A percentile compares a stretch with the other conserved stretches of the same genome.
Conservation (phyloP, 2,797 vertebrate genomes). For the Nannoperca obscura region DNA sequence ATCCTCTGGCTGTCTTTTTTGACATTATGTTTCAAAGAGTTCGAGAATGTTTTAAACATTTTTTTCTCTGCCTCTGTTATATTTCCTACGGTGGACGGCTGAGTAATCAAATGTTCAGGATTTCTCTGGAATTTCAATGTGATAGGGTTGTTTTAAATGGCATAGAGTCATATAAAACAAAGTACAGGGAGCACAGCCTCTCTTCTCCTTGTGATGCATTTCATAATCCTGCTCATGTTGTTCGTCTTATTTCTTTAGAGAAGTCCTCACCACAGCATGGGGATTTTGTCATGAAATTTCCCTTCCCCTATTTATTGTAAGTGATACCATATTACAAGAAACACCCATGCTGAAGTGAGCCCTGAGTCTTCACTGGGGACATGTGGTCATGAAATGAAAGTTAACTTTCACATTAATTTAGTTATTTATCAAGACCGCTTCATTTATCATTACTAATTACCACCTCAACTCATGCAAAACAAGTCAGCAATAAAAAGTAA, state of each 20-base stretch:
- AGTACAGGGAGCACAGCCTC: neutral
- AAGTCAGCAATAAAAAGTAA: neutral
- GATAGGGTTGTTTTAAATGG: conserved; percentile 57
- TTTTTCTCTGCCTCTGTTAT: conserved; percentile 25
- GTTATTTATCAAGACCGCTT: neutral
- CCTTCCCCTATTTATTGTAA: conserved; percentile 42
- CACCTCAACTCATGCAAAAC: neutral
- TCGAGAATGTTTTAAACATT: too few species aligned
- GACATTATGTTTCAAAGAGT: too few species aligned
- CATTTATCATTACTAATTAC: neutral
- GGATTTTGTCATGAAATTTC: conserved; percentile 45
- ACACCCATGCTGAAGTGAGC: neutral
- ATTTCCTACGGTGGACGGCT: conserved; percentile 48
- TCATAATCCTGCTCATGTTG: conserved; percentile 25
- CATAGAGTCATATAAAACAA: neutral
- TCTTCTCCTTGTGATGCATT: conserved; percentile 8
- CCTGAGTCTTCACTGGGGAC: neutral
- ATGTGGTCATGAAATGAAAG: neutral
- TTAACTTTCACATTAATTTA: neutral
- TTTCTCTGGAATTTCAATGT: conserved; percentile 70
- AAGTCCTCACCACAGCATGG: conserved; percentile 24
- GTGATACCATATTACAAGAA: conserved; percentile 33
- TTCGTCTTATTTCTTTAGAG: conserved; percentile 13
- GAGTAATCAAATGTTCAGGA: conserved; percentile 62
- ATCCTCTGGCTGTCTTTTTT: neutral